A percentile compares a stretch with the other conserved stretches of the same genome.
Evolutionary conservation across 2,888 invertebrate species (phyloP).

Genomic region (Suillia variegata): DNA sequence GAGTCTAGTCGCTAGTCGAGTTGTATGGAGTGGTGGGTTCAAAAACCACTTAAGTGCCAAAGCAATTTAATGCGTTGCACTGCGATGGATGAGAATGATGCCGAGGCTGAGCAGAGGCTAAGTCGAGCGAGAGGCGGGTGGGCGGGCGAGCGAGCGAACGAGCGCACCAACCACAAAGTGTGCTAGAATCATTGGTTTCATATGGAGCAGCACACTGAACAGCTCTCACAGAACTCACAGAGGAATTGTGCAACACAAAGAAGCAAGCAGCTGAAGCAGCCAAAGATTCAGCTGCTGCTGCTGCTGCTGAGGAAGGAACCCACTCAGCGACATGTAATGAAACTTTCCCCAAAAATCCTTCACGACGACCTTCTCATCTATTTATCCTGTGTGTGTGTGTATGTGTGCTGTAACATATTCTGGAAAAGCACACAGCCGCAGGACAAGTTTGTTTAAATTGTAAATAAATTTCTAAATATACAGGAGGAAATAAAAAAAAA

Average conservation of each 20-base stretch:
- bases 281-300: no score
- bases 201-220: background rate
- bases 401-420: slow-evolving; percentile 37
- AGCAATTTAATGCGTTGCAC: slow-evolving; percentile 49
- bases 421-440: slow-evolving; percentile 45
- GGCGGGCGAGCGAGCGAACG: no score
- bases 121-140: no score
- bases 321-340: background rate
- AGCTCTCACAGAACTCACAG: background rate
- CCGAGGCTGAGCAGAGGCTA: no score
- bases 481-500: background rate
- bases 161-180: slow-evolving; percentile 41
- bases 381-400: no score
- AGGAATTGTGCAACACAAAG: slow-evolving; percentile 3
- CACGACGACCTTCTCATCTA: no score
- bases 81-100: no score
- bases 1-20: background rate
- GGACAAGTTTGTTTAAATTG: slow-evolving; percentile 31
- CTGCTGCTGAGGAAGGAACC: no score
- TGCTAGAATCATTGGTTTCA: slow-evolving; percentile 18
- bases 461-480: slow-evolving; percentile 11
- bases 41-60: slow-evolving; percentile 54
- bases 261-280: no score
- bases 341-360: background rate
- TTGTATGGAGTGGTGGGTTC: slow-evolving; percentile 26